A percentile compares a stretch with the other conserved stretches of the same genome.
Evolutionary conservation across 2,113 vertebrate species (phyloP).

Genomic region (Equus przewalskii): DNA sequence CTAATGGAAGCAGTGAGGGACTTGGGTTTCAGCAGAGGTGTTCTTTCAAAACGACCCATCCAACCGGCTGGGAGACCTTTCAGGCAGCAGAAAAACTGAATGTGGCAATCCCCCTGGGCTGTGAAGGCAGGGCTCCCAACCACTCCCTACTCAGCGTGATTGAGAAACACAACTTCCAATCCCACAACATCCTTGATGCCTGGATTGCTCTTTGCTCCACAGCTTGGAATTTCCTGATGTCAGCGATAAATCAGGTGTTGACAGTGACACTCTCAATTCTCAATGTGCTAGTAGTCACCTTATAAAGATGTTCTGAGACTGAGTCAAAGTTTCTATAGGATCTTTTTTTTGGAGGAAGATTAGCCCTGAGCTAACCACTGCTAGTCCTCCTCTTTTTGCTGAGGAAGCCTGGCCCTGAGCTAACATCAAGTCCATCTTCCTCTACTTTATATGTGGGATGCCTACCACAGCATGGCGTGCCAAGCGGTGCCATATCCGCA

Average conservation of each 20-base stretch:
- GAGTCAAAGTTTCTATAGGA: slow-evolving; percentile 46
- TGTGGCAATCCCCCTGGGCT: background rate
- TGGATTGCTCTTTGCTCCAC: background rate
- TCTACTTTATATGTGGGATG: too few relatives aligned
- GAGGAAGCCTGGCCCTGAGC: too few relatives aligned
- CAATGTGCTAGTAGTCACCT: background rate
- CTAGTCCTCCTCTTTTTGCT: too few relatives aligned
- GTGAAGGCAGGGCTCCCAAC: background rate
- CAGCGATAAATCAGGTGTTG: background rate
- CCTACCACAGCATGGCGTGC: too few relatives aligned
- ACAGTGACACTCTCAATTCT: background rate
- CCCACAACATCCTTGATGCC: background rate
- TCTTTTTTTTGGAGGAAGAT: background rate
- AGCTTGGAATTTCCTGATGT: slow-evolving; percentile 11
- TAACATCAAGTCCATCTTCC: too few relatives aligned
- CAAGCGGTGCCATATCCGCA: too few relatives aligned
- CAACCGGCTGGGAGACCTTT: background rate
- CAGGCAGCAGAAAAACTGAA: background rate
- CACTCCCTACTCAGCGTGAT: background rate
- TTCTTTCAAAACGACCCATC: slow-evolving; percentile 56
- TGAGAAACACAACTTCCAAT: slow-evolving; percentile 50
- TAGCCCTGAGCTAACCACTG: too few relatives aligned
- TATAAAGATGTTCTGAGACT: background rate
- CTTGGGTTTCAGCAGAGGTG: background rate
- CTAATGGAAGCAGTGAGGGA: background rate